These are phyloP conservation scores for Neolamprologus modestus DNA, from an alignment of 2,113 vertebrate species.

Conservation along the genomic window DNA sequence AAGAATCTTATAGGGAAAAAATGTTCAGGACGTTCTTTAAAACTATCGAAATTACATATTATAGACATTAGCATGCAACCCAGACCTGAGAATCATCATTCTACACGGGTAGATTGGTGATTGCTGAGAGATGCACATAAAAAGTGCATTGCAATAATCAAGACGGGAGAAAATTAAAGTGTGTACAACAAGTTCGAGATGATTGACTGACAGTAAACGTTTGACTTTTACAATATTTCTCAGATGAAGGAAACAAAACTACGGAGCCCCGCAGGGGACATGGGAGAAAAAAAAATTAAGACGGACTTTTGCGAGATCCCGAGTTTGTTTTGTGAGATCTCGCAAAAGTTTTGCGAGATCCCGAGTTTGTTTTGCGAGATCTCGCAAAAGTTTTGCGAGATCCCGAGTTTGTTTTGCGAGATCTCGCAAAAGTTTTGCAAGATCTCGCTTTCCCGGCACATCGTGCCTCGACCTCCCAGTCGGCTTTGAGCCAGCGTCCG, in stretches of 20 bases:
- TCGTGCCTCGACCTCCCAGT: too few species aligned
- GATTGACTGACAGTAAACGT: background rate
- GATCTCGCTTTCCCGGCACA: too few species aligned
- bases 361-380: too few species aligned
- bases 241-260: background rate
- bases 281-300: too few species aligned
- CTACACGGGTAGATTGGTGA: background rate
- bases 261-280: too few species aligned
- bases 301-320: too few species aligned
- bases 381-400: too few species aligned
- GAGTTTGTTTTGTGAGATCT: too few species aligned
- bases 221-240: background rate
- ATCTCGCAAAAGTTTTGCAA: too few species aligned
- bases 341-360: too few species aligned
- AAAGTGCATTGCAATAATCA: background rate
- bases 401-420: too few species aligned
- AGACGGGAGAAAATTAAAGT: background rate
- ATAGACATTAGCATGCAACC: background rate
- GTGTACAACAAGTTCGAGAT: fast-evolving
- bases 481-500: too few species aligned
- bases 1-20: background rate
- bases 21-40: background rate
- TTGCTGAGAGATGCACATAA: background rate
- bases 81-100: background rate
- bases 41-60: background rate